Base-by-base conservation (phyloP, 2,113 vertebrate genomes). In the Terrapene triunguis region DNA sequence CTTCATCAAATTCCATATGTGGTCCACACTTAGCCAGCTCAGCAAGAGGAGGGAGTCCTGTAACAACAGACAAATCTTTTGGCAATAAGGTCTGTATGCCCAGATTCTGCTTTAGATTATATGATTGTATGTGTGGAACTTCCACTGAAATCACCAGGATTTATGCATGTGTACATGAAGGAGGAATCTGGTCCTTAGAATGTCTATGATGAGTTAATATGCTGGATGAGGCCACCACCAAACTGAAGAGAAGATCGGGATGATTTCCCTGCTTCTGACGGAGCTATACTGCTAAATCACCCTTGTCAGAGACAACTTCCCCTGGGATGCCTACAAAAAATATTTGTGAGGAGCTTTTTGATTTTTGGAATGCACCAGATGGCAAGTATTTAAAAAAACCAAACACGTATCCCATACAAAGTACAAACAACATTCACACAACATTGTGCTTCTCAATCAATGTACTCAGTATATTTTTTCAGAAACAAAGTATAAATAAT, bases 1-100 rank as follows among this genome's bases (percentile, higher is more conserved):
- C 99, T 93, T 99, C 98, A 19, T 99, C 99, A 76, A 99, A 99
- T 94, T 98, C 98, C 98, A 98, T 98, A 54, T 98, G 96, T 27
- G 98, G 98, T 95, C 99, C 99, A 95, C 99, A 99, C 96, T 99
- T 99, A 16, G 99, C 98, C 95, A 98, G 97, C 95, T 99, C 99
- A 79, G 98, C 97, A 80, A 97, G 98, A 82, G 98, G 91, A 62
- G 98, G 97, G 44, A 98, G 97, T 53, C 98, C 99, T 99, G 95
- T 81, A 98, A 89, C 6, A 95, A 65, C 84, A 97, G 22, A 92
- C 42, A 54, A 6, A 88, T 27, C 13, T 38, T 85, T 96, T 76
- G 89, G 22, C 5, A 1, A 12, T 84, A 19, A 44, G 35, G 14
- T 57, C 90, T 89, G 54, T 44, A 9, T 38, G 1, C 16, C 10